Conservation (phyloP, 2,888 invertebrate species). For the Nymphalis polychloros region DNA sequence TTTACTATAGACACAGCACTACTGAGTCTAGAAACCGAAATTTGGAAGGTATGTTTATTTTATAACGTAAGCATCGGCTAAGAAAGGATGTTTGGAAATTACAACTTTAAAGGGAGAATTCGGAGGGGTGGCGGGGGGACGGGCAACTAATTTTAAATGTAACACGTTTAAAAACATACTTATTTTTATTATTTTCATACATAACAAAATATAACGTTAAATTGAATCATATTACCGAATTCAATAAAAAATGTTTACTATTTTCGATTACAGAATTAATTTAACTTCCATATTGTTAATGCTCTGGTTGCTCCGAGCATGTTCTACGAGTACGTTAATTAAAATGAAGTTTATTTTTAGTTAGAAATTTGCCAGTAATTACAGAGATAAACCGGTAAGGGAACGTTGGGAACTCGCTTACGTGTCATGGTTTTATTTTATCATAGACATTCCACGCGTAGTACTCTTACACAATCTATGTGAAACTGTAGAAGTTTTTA, state of each 20-base stretch:
- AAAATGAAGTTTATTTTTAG: conserved; percentile 16
- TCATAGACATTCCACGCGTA: neutral
- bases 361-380: conserved; percentile 3
- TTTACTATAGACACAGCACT: too few species aligned
- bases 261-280: neutral
- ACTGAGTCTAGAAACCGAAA: too few species aligned
- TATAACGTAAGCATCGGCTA: too few species aligned
- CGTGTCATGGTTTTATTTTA: conserved; percentile 8
- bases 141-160: too few species aligned
- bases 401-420: neutral
- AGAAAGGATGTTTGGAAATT: too few species aligned
- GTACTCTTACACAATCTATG: neutral
- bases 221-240: too few species aligned
- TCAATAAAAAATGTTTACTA: neutral
- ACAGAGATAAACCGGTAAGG: conserved; percentile 10
- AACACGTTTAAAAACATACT: too few species aligned
- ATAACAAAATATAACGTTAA: too few species aligned
- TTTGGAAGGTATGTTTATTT: too few species aligned
- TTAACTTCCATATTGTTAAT: neutral
- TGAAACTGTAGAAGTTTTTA: neutral
- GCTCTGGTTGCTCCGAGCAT: conserved; percentile 9
- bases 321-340: conserved; percentile 18
- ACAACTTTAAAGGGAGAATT: too few species aligned
- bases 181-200: too few species aligned
- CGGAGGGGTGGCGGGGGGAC: too few species aligned